A percentile compares a stretch with the other conserved stretches of the same genome.
Conservation (phyloP, 2,888 invertebrate species). For the Polydrusus tereticollis region DNA sequence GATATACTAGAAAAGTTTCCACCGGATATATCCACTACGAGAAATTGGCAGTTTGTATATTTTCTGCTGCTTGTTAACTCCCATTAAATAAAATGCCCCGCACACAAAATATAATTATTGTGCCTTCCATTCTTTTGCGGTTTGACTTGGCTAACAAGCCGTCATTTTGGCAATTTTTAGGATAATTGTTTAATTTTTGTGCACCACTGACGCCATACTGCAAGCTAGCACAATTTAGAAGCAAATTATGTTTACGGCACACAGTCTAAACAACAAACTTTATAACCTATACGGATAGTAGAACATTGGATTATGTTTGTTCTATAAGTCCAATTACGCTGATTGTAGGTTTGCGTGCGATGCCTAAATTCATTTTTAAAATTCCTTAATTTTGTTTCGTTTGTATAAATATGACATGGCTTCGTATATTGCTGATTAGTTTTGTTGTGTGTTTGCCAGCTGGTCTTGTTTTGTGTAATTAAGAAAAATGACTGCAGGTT, state of each 20-base stretch:
- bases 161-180: neutral
- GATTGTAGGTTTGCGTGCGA: conserved; percentile 31
- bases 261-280: neutral
- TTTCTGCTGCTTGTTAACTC: neutral
- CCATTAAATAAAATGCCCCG: neutral
- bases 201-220: conserved; percentile 19
- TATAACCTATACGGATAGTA: neutral
- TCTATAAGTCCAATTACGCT: neutral
- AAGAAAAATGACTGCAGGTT: conserved; percentile 14
- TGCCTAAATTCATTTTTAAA: conserved; percentile 21
- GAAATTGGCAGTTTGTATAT: neutral
- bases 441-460: neutral
- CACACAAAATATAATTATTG: neutral
- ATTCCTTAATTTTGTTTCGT: conserved; percentile 29
- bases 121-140: neutral
- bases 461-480: neutral
- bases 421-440: conserved; percentile 21
- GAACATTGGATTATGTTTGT: neutral
- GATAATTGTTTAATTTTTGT: conserved; percentile 24
- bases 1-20: no score
- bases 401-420: conserved; percentile 15
- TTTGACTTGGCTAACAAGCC: conserved; percentile 5
- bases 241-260: neutral
- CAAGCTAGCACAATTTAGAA: conserved; percentile 1
- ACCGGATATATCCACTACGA: no score